Conservation (phyloP, 2,797 vertebrate genomes). For the Clarias fuscus region DNA sequence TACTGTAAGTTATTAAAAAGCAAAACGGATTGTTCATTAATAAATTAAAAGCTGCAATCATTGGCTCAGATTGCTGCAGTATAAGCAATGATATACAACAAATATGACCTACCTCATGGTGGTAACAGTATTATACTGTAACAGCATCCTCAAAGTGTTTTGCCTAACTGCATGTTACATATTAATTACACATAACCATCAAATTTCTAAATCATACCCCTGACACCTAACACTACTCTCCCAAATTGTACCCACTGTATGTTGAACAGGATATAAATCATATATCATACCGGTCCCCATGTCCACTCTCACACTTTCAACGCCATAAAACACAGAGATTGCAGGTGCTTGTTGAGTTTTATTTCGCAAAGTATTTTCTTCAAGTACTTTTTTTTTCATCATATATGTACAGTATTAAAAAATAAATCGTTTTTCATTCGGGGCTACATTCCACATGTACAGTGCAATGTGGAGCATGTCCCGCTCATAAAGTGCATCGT, state of each 20-base stretch:
- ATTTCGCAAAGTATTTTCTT: conserved; percentile 73
- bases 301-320: conserved; percentile 6
- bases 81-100: too few relatives aligned
- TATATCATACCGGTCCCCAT: neutral
- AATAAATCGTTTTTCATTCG: conserved; percentile 87
- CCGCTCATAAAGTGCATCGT: conserved; percentile 81
- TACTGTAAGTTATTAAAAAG: neutral
- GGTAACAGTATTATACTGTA: neutral
- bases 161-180: neutral
- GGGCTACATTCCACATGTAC: conserved; percentile 88
- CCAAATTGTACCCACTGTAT: neutral
- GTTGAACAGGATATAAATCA: neutral
- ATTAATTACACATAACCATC: neutral
- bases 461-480: conserved; percentile 86
- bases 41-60: neutral
- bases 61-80: too few relatives aligned
- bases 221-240: neutral
- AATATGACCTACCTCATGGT: neutral
- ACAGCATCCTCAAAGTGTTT: neutral
- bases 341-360: conserved; percentile 58
- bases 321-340: conserved; percentile 22
- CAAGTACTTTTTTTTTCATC: conserved; percentile 42
- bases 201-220: neutral
- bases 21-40: neutral
- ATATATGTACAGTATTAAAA: conserved; percentile 88